Conservation (phyloP, 1,140 invertebrate genomes). For the Reticulitermes speratus region DNA sequence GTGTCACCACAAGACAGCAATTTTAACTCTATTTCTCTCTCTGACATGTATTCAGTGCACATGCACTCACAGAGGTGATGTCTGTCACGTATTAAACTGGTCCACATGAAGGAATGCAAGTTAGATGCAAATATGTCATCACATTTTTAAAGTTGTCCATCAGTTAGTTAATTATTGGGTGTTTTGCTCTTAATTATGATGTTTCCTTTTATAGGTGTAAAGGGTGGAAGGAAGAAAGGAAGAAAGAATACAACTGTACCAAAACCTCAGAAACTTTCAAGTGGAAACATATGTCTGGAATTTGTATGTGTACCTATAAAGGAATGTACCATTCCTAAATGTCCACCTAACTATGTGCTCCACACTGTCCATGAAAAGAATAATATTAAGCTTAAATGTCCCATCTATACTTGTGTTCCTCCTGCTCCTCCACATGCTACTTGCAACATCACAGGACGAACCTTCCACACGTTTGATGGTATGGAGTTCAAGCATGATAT, state of each 20-base stretch:
- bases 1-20: too few relatives aligned
- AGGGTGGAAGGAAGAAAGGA: background rate
- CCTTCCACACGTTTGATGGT: slow-evolving; percentile 76
- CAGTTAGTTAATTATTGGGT: too few relatives aligned
- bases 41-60: too few relatives aligned
- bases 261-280: background rate
- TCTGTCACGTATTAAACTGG: too few relatives aligned
- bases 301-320: background rate
- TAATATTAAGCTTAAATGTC: background rate
- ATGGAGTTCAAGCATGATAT: slow-evolving; percentile 73
- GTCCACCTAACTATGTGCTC: background rate
- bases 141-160: too few relatives aligned
- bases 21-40: too few relatives aligned
- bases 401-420: background rate
- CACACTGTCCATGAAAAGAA: background rate
- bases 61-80: too few relatives aligned
- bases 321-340: background rate
- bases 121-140: too few relatives aligned
- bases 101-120: too few relatives aligned
- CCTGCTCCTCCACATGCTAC: slow-evolving; percentile 41
- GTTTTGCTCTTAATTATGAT: too few relatives aligned
- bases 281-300: background rate
- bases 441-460: slow-evolving; percentile 71
- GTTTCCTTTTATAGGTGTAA: background rate
- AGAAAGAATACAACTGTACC: background rate